A percentile compares a stretch with the other conserved stretches of the same genome.
Evolutionary conservation across 1,140 invertebrate genomes (phyloP).

Genomic region (Agraylea sexmaculata): DNA sequence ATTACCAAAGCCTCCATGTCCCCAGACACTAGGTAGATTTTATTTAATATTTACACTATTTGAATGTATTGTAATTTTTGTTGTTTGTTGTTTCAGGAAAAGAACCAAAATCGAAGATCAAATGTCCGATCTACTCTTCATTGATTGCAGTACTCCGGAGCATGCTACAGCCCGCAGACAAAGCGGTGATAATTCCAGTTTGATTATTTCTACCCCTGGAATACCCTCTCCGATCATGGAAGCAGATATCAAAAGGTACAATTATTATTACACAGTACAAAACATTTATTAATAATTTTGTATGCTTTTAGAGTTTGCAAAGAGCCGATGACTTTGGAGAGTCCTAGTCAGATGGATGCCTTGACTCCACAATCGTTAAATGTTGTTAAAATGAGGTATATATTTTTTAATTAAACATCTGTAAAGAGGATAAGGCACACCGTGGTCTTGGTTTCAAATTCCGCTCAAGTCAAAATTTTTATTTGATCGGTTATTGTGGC

Average conservation of each 20-base stretch:
- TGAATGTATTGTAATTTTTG: not conserved
- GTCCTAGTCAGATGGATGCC: conserved; percentile 8
- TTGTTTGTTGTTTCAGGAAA: conserved; percentile 31
- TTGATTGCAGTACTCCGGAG: conserved; percentile 50
- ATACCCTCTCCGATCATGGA: conserved; percentile 15
- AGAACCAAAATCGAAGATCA: conserved; percentile 49
- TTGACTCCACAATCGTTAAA: conserved; percentile 22
- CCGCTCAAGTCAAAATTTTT: too few species aligned
- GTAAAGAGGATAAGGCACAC: too few species aligned
- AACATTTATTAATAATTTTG: too few species aligned
- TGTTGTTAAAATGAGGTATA: conserved; percentile 36
- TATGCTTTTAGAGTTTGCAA: conserved; percentile 31
- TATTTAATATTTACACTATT: not conserved
- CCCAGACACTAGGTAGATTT: conserved; percentile 14
- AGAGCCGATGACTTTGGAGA: conserved; percentile 23
- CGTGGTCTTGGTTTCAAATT: too few species aligned
- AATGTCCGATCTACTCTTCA: conserved; percentile 48
- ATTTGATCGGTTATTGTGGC: too few species aligned
- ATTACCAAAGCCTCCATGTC: conserved; percentile 23
- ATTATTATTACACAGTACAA: too few species aligned
- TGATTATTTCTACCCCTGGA: conserved; percentile 11
- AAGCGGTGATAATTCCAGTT: conserved; percentile 8
- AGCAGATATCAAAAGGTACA: conserved; percentile 27
- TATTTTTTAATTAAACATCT: too few species aligned
- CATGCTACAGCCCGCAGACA: conserved; percentile 22